These are phyloP conservation scores for Tupaia chinensis DNA, from an alignment of 2,113 vertebrate genomes.

Conservation along the genomic window DNA sequence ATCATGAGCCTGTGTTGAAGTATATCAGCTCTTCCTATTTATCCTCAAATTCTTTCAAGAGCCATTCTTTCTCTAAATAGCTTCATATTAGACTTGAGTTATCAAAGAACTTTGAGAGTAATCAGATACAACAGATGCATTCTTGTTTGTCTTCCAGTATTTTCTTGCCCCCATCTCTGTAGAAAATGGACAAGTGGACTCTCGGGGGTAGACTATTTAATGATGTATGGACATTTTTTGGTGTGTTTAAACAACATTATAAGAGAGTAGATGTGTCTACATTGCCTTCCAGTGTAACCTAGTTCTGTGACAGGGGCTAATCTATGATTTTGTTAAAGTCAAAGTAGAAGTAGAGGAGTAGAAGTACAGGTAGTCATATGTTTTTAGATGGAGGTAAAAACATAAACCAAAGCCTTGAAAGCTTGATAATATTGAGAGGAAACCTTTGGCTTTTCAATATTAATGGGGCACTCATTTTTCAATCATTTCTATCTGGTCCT, in stretches of 20 bases:
- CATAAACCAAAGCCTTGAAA: neutral
- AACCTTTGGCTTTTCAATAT: neutral
- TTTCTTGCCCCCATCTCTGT: neutral
- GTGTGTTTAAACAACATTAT: neutral
- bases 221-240: neutral
- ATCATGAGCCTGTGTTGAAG: neutral
- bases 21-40: neutral
- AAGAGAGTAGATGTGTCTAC: neutral
- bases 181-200: neutral
- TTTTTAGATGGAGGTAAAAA: neutral
- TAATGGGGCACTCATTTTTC: neutral
- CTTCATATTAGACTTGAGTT: neutral
- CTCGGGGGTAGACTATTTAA: conserved; percentile 12
- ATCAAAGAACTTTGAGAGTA: neutral
- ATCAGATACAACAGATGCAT: conserved; percentile 1
- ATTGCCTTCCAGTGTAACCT: neutral
- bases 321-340: neutral
- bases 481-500: neutral
- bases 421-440: neutral
- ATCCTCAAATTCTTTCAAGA: neutral
- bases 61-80: neutral
- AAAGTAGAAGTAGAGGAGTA: neutral
- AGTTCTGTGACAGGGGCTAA: neutral
- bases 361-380: neutral
- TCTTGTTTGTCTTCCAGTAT: neutral